phyloP scores from a whole-genome alignment of 2,797 vertebrate genomes.

The Malacoraja senta region DNA sequence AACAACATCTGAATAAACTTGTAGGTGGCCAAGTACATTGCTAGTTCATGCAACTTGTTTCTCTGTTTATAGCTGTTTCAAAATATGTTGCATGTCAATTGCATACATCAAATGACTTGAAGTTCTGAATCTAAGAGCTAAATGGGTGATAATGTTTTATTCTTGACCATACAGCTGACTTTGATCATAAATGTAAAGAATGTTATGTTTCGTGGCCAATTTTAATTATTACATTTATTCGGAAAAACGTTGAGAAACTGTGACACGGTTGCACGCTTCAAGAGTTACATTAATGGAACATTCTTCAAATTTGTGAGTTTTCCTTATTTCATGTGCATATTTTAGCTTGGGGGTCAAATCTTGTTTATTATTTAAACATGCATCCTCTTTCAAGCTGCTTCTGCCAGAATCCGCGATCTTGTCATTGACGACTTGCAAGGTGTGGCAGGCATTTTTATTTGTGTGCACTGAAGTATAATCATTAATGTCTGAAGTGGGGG shows the following conservation, averaged over 20 bases:
- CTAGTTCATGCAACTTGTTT: not conserved
- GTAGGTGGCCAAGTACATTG: not conserved
- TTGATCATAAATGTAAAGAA: not conserved
- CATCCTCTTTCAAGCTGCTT: conserved; percentile 40
- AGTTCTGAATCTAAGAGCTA: not conserved
- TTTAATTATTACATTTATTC: conserved; percentile 41
- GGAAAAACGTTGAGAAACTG: conserved; percentile 42
- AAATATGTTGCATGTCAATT: not conserved
- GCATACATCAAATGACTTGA: not conserved
- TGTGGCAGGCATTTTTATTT: conserved; percentile 40
- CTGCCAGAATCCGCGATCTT: conserved; percentile 38
- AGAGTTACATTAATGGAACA: conserved; percentile 24
- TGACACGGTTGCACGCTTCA: conserved; percentile 11
- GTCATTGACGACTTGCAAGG: conserved; percentile 42
- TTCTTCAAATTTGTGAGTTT: conserved; percentile 18
- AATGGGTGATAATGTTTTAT: not conserved
- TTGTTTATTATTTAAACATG: conserved; percentile 42
- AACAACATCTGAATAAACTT: conserved; percentile 1
- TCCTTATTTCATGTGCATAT: not conserved
- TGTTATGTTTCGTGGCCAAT: not conserved
- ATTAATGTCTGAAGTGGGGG: conserved; percentile 41
- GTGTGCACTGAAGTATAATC: conserved; percentile 40
- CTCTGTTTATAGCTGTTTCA: conserved; percentile 9
- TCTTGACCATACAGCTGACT: not conserved
- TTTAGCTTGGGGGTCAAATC: conserved; percentile 41